A percentile compares a stretch with the other conserved stretches of the same genome.
These are phyloP conservation scores for Drosophila colorata DNA, from an alignment of 2,888 invertebrate genomes.

Conservation along the genomic window DNA sequence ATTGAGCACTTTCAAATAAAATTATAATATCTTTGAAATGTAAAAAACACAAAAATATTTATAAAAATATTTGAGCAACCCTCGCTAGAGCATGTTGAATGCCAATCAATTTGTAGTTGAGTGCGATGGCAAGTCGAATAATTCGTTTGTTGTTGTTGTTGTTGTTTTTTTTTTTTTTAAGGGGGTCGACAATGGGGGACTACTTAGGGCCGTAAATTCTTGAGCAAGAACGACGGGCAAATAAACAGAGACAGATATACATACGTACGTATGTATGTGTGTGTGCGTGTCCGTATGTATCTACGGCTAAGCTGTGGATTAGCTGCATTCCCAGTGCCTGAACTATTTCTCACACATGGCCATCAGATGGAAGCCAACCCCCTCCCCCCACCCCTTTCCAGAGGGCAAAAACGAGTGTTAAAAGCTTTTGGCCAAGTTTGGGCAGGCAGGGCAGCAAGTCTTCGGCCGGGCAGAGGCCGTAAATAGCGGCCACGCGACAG, in stretches of 20 bases:
- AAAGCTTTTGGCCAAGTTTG: conserved; percentile 62
- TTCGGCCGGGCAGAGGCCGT: conserved; percentile 7
- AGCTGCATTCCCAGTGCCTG: conserved; percentile 40
- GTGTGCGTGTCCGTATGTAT: too few species aligned
- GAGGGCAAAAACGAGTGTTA: conserved; percentile 28
- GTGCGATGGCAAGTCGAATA: conserved; percentile 40
- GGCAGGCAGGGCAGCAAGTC: conserved; percentile 22
- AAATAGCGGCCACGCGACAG: conserved; percentile 38
- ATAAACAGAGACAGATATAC: conserved; percentile 27
- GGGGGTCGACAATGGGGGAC: conserved; percentile 34
- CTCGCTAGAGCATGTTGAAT: conserved; percentile 48
- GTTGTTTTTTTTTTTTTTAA: too few species aligned
- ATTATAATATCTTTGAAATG: too few species aligned
- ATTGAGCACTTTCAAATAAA: too few species aligned
- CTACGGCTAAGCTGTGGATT: conserved; percentile 50
- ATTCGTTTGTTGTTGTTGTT: conserved; percentile 27
- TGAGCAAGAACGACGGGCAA: conserved; percentile 49
- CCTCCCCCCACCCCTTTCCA: background rate
- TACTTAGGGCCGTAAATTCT: conserved; percentile 62
- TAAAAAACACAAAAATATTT: too few species aligned
- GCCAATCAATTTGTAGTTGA: conserved; percentile 66
- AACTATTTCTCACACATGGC: conserved; percentile 59
- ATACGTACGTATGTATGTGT: too few species aligned
- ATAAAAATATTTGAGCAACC: conserved; percentile 7
- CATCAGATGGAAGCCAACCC: conserved; percentile 26